Conservation (phyloP, 1,140 invertebrate species). For the Archivesica marissinica region DNA sequence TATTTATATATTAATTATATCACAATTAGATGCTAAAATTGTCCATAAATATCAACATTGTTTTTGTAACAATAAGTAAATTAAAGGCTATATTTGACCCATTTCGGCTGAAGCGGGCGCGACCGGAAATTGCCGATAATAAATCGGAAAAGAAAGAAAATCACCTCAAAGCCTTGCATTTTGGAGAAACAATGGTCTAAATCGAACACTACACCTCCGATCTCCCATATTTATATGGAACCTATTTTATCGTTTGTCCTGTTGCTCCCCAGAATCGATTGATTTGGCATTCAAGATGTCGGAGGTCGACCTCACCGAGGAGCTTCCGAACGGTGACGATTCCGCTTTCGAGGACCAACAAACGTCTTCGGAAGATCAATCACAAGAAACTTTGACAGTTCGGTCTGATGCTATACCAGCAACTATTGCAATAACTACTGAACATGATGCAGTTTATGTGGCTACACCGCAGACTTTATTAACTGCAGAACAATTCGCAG, state of each 20-base stretch:
- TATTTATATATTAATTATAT: too few species aligned
- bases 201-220: neutral
- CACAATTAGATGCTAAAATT: too few species aligned
- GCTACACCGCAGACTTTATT: constrained; percentile 82
- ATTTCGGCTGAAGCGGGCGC: constrained; percentile 36
- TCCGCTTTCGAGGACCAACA: constrained; percentile 80
- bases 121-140: constrained; percentile 61
- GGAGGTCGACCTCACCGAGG: constrained; percentile 83
- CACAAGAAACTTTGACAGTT: constrained; percentile 61
- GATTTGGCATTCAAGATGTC: constrained; percentile 74
- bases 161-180: neutral
- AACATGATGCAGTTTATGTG: constrained; percentile 78
- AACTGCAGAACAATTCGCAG: constrained; percentile 80
- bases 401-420: constrained; percentile 39
- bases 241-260: neutral
- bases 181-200: neutral
- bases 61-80: too few species aligned
- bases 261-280: neutral
- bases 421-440: constrained; percentile 36
- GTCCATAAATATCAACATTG: too few species aligned
- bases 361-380: constrained; percentile 68
- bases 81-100: constrained; percentile 52
- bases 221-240: neutral
- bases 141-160: constrained; percentile 40
- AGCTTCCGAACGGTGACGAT: constrained; percentile 84